Evolutionary conservation across 2,797 vertebrate species (phyloP), one percentile per base, ranked within the genome.

Genomic region (Characodon lateralis): DNA sequence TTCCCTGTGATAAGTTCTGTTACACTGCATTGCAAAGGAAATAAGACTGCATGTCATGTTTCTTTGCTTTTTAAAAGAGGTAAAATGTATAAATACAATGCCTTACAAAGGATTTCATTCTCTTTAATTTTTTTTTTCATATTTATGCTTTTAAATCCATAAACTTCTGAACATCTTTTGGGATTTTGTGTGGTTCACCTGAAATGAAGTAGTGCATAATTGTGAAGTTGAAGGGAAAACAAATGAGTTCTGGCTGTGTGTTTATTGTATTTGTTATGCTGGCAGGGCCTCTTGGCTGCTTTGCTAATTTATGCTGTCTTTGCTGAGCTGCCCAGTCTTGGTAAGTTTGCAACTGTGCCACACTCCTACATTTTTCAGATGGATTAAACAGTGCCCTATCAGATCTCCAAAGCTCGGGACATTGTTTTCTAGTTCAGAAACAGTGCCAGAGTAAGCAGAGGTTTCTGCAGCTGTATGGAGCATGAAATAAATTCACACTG

Each of bases 31-130:
- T 78, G 87, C 80, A 79, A 91, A 81, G 68, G 78, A 74, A 89
- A 84, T 78, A 35, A 85, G 84, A 91, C 91, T 88, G 80, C 78
- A 77, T 83, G 86, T 91, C 76, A 53, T 86, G 73, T 80, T 79
- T 73, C 71, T 70, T 66, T 35, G 63, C 41, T 86, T 77, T 63
- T 73, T 83, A 77, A 72, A 84, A 84, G 69, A 82, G 79, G 89
- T 88, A 82, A 90, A 87, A 87, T 81, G 59, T 81, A 78, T 72
- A 83, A 83, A 85, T 89, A 79, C 39, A 24, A 41, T 24, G 16
- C 20, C 35, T 39, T 41, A 22, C 9, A 43, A 43, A 68, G 2
- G 39, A n/a, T 18, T 61, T 8, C 26, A 63, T 63, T 63, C 10
- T 39, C 22, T 68, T 24, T 10, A 24, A 43, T 1, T 6, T 13